Conservation (phyloP, 2,113 vertebrate genomes). For the Lycocorax pyrrhopterus region DNA sequence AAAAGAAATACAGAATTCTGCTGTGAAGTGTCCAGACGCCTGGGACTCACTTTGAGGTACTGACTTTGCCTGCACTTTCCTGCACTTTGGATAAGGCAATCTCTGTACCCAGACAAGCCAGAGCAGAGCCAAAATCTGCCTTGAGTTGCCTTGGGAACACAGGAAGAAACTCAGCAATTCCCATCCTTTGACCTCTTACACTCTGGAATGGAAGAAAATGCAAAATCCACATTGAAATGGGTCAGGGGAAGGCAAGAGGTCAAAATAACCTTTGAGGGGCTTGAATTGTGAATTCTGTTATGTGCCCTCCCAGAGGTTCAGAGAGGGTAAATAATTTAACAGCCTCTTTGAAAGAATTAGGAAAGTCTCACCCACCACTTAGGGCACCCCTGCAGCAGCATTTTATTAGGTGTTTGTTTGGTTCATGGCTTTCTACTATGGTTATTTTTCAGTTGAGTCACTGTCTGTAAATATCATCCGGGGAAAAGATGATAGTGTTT, state of each 20-base stretch:
- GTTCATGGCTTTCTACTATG: neutral
- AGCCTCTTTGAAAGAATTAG: neutral
- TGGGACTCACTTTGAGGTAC: neutral
- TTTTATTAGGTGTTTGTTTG: neutral
- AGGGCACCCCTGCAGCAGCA: neutral
- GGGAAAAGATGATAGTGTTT: neutral
- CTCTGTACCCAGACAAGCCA: neutral
- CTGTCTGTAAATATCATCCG: constrained; percentile 4
- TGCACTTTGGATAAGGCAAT: neutral
- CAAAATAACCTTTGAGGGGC: neutral
- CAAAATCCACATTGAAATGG: neutral
- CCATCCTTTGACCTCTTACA: neutral
- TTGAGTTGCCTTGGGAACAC: neutral
- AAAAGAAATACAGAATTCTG: neutral
- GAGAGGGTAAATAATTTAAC: neutral
- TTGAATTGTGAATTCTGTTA: neutral
- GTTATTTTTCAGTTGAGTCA: neutral
- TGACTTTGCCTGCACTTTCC: neutral
- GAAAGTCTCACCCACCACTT: neutral
- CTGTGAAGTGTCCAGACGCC: neutral
- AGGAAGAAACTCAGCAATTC: neutral
- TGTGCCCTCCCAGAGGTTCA: neutral
- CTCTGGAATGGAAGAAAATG: neutral
- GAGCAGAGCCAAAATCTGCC: neutral
- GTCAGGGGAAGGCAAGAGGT: neutral